These are phyloP conservation scores for Ypsolopha sequella DNA, from an alignment of 2,888 invertebrate species.

Conservation along the genomic window DNA sequence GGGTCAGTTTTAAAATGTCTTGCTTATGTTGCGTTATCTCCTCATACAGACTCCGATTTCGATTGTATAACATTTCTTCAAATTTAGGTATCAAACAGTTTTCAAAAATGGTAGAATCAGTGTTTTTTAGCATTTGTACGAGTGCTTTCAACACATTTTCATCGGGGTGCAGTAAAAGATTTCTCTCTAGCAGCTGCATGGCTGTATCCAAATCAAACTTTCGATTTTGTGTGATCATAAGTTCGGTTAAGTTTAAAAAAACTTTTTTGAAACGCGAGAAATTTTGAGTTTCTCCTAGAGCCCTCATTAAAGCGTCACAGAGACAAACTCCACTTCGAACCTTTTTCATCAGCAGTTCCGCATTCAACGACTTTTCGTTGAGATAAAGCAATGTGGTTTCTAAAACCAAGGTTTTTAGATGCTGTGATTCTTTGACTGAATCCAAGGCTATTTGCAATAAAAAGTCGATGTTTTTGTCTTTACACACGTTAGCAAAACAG, in stretches of 20 bases:
- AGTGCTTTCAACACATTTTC: constrained; percentile 24
- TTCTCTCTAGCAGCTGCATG: constrained; percentile 35
- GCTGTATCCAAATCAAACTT: constrained; percentile 26
- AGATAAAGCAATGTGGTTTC: constrained; percentile 35
- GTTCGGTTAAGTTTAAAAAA: constrained; percentile 35
- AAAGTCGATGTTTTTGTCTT: constrained; percentile 11
- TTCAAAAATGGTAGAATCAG: constrained; percentile 27
- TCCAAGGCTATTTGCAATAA: constrained; percentile 40
- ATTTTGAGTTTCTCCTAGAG: constrained; percentile 43
- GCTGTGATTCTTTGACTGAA: constrained; percentile 19
- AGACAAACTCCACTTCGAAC: constrained; percentile 12
- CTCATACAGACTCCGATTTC: constrained; percentile 17
- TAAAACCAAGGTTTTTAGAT: constrained; percentile 17
- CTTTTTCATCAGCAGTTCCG: constrained; percentile 18
- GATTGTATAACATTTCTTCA: constrained; percentile 24
- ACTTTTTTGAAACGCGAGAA: constrained; percentile 45
- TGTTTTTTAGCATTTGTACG: constrained; percentile 30
- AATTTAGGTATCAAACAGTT: constrained; percentile 27
- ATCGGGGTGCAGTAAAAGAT: constrained; percentile 42
- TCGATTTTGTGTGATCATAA: constrained; percentile 24
- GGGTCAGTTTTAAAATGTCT: background rate
- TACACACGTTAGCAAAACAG: too few species aligned
- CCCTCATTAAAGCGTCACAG: constrained; percentile 36
- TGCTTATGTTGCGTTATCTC: constrained; percentile 19
- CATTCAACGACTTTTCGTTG: constrained; percentile 20